Evolutionary conservation across 1,140 invertebrate species (phyloP).

Genomic region (Tetramorium parvispinum): DNA sequence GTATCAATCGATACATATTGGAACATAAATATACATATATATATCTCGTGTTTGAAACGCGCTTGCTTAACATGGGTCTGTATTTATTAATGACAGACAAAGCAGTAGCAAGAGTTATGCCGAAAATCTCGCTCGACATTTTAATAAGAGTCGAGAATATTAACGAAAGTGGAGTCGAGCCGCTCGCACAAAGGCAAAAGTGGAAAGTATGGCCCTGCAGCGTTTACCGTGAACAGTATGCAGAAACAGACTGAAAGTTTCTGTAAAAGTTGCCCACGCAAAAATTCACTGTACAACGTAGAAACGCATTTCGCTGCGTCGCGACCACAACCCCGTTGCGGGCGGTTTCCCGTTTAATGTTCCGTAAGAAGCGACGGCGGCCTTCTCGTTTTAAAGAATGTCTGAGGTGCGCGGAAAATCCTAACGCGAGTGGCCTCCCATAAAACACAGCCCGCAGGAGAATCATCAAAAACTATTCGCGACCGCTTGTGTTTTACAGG

Average conservation of each 20-base stretch:
- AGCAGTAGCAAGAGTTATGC: slow-evolving; percentile 16
- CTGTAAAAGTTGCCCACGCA: slow-evolving; percentile 12
- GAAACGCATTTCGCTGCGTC: slow-evolving; percentile 20
- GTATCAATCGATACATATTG: slow-evolving; percentile 35
- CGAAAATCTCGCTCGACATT: slow-evolving; percentile 41
- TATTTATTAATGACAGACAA: slow-evolving; percentile 28
- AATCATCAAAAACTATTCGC: slow-evolving; percentile 55
- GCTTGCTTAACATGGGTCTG: slow-evolving; percentile 20
- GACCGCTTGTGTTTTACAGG: slow-evolving; percentile 51
- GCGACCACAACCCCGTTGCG: slow-evolving; percentile 21
- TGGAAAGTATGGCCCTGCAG: slow-evolving; percentile 14
- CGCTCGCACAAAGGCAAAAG: slow-evolving; percentile 23
- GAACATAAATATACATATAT: slow-evolving; percentile 28
- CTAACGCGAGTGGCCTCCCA: slow-evolving; percentile 36
- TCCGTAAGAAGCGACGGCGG: slow-evolving; percentile 61
- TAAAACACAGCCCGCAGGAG: slow-evolving; percentile 48
- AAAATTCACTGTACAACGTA: slow-evolving; percentile 21
- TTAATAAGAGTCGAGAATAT: slow-evolving; percentile 41
- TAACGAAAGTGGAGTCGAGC: slow-evolving; percentile 1
- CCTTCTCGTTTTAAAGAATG: slow-evolving; percentile 37
- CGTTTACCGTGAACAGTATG: slow-evolving; percentile 9
- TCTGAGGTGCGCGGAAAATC: slow-evolving; percentile 41
- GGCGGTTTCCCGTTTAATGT: slow-evolving; percentile 65
- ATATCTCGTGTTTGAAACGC: background rate
- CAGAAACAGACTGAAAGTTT: slow-evolving; percentile 37